Percentiles rank a stretch among this genome's conserved stretches.
phyloP scores from a whole-genome alignment of 2,113 vertebrate genomes.

The Salvelinus sp. region DNA sequence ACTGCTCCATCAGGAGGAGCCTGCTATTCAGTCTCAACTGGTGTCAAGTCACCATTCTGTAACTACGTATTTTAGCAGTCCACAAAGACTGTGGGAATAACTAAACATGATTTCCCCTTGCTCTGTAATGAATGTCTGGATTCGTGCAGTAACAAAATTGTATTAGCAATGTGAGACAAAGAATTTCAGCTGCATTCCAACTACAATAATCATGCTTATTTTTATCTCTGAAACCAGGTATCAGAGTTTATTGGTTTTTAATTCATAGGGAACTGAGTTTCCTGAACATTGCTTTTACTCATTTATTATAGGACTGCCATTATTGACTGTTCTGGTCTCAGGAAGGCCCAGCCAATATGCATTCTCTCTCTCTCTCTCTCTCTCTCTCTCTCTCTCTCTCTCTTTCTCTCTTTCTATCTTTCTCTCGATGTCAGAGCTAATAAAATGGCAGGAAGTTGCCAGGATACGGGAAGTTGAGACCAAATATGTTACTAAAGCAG shows the following conservation, averaged over 20 bases:
- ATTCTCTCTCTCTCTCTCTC: slow-evolving; percentile 2
- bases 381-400: slow-evolving; percentile 13
- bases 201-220: too few relatives aligned
- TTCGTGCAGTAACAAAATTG: not conserved
- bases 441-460: slow-evolving; percentile 58
- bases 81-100: slow-evolving; percentile 7
- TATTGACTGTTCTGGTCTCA: slow-evolving; percentile 8
- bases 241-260: not conserved
- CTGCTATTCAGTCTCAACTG: slow-evolving; percentile 32
- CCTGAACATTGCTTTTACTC: too few relatives aligned
- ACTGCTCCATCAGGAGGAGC: slow-evolving; percentile 4
- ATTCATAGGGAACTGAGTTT: not conserved
- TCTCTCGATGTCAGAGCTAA: slow-evolving; percentile 25
- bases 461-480: slow-evolving; percentile 53
- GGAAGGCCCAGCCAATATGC: slow-evolving; percentile 29
- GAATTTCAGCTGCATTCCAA: not conserved
- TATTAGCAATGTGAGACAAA: not conserved
- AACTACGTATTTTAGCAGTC: slow-evolving; percentile 26
- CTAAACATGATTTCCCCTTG: slow-evolving; percentile 1
- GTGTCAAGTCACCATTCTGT: slow-evolving; percentile 41
- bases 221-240: too few relatives aligned
- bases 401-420: slow-evolving; percentile 20
- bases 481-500: slow-evolving; percentile 60
- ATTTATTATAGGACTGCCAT: too few relatives aligned
- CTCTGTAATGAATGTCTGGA: not conserved